Evolutionary conservation across 1,140 invertebrate species (phyloP).

Genomic region (Ladona fulva): DNA sequence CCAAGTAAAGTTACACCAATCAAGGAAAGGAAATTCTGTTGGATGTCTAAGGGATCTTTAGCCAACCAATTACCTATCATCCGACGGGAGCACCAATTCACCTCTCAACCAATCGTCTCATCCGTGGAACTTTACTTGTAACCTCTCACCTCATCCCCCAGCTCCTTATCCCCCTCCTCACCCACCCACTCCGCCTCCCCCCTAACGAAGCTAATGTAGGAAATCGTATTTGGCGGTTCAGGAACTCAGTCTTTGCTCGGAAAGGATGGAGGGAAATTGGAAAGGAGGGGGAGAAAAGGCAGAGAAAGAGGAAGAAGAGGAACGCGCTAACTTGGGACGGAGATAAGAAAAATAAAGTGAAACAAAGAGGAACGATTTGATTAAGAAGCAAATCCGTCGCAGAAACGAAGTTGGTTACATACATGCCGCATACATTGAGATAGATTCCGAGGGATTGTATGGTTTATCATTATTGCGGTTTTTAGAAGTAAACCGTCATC

Average conservation of each 20-base stretch:
- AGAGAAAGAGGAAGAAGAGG: background rate
- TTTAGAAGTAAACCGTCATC: too few relatives aligned
- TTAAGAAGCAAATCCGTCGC: too few relatives aligned
- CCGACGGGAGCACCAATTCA: background rate
- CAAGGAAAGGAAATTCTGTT: background rate
- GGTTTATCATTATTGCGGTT: too few relatives aligned
- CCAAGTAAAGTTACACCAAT: background rate
- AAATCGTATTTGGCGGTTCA: background rate
- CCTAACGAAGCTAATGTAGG: background rate
- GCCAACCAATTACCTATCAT: constrained; percentile 9
- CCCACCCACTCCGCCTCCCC: background rate
- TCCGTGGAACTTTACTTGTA: background rate
- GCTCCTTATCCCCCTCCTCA: background rate
- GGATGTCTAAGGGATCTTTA: constrained; percentile 5
- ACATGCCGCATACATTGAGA: too few relatives aligned
- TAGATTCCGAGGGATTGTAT: too few relatives aligned
- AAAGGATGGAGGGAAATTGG: background rate
- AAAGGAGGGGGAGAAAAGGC: background rate
- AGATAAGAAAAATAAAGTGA: too few relatives aligned
- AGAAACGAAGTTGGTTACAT: too few relatives aligned
- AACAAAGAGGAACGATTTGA: too few relatives aligned
- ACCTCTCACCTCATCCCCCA: background rate
- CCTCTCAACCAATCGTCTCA: background rate
- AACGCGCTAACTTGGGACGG: background rate
- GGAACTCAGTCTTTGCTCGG: background rate